These are phyloP conservation scores for Seira ritae DNA, from an alignment of 2,888 invertebrate genomes.

Conservation along the genomic window DNA sequence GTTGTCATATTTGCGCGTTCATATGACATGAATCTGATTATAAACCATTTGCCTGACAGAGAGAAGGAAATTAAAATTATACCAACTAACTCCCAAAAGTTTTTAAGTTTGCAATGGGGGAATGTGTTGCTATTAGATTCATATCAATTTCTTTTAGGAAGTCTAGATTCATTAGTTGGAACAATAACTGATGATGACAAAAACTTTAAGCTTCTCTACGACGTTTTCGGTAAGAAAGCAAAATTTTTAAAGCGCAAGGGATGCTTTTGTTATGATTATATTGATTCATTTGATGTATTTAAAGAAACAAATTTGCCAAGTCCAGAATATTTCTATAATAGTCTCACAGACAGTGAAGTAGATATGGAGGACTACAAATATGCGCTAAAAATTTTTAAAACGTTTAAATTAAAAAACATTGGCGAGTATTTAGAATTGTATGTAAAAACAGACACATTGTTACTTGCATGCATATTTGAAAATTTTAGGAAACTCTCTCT, in stretches of 20 bases:
- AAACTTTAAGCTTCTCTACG: conserved; percentile 24
- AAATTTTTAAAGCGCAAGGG: too few relatives aligned
- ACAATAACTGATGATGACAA: conserved; percentile 15
- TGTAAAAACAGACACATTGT: conserved; percentile 4
- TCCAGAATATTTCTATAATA: conserved; percentile 25
- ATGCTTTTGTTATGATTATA: conserved; percentile 39
- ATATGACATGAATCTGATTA: conserved; percentile 41
- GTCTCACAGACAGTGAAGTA: conserved; percentile 2
- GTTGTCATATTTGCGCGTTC: conserved; percentile 17
- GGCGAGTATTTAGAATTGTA: conserved; percentile 27
- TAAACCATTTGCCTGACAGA: too few relatives aligned
- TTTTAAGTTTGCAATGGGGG: conserved; percentile 12
- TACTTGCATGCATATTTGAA: conserved; percentile 34
- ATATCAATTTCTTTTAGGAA: conserved; percentile 1
- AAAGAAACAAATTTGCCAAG: conserved; percentile 18
- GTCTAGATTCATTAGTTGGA: conserved; percentile 15
- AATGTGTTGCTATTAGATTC: conserved; percentile 30
- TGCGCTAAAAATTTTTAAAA: conserved; percentile 16
- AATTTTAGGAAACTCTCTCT: conserved; percentile 34
- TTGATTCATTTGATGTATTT: conserved; percentile 23
- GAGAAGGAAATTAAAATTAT: conserved; percentile 19
- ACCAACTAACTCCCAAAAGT: conserved; percentile 36
- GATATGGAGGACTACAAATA: conserved; percentile 29
- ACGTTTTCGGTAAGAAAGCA: conserved; percentile 19
- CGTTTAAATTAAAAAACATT: conserved; percentile 15